Evolutionary conservation across 2,888 invertebrate species (phyloP).

Genomic region (Ophion ventricosus): DNA sequence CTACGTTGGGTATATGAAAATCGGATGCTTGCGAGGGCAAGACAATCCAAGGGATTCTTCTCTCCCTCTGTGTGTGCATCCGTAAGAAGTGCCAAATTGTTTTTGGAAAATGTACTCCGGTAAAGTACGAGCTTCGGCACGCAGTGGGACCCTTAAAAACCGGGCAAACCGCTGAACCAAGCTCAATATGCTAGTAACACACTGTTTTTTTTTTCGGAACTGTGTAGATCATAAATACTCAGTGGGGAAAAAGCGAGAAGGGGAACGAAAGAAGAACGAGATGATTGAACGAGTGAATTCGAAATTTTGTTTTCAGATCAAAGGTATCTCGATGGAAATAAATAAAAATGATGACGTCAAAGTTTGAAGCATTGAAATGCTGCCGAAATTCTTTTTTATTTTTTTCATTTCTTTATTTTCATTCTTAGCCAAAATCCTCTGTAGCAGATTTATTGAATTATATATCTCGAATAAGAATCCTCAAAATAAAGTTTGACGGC

Average conservation of each 20-base stretch:
- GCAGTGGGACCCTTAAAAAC: neutral
- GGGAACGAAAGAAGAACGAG: conserved; percentile 1
- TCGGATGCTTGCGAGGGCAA: conserved; percentile 25
- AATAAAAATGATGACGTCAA: too few relatives aligned
- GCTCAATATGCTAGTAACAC: neutral
- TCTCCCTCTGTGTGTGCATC: conserved; percentile 24
- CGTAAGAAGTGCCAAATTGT: conserved; percentile 59
- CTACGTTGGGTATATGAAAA: conserved; percentile 43
- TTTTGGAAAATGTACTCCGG: conserved; percentile 56
- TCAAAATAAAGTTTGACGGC: too few relatives aligned
- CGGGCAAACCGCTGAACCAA: conserved; percentile 30
- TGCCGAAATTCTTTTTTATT: too few relatives aligned
- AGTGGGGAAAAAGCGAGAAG: neutral
- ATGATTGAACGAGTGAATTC: neutral
- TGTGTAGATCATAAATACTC: conserved; percentile 12
- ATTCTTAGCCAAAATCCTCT: too few relatives aligned
- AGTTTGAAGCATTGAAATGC: too few relatives aligned
- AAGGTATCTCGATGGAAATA: too few relatives aligned
- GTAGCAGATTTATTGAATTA: too few relatives aligned
- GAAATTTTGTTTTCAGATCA: neutral
- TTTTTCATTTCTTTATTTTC: too few relatives aligned
- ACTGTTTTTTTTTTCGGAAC: conserved; percentile 19
- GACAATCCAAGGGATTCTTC: conserved; percentile 11
- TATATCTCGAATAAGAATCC: too few relatives aligned
- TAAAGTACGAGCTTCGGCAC: neutral